Base-by-base conservation (phyloP, 2,797 vertebrate species). In the Trachurus trachurus region DNA sequence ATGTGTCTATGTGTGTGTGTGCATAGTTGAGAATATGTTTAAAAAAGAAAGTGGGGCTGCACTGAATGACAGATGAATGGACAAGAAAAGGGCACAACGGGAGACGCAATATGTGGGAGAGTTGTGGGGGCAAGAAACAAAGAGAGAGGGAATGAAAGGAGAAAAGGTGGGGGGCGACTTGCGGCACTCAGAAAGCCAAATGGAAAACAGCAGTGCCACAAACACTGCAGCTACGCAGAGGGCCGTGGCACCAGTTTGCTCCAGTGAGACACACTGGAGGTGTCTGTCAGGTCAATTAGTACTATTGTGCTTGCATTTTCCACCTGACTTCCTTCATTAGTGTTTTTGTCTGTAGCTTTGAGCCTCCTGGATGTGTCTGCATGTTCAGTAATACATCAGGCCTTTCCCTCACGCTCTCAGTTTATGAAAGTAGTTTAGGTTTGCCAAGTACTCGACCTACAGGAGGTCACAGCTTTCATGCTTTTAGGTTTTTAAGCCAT, bases 251-350 rank as follows among this genome's bases (percentile, higher is more conserved):
- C 87, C 81, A 67, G 77, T 71, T 73, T 78, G 76, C 71, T 82
- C 87, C 76, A 60, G 72, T 72, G 83, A 85, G 76, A 88, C 76
- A 11, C 87, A 73, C 70, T 64, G 83, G 87, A 93, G 88, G 85
- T 88, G 87, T 90, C 80, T 93, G 93, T 94, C 94, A 93, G 93
- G 93, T 93, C 93, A 92, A 93, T 95, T 94, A 94, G 89, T 85
- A 84, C 69, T 72, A 90, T 83, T 86, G 82, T 74, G 85, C 89
- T 92, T 89, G 83, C 84, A 92, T 93, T 92, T 92, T 91, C 87
- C 87, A 88, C 91, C 90, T 89, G 90, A 93, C 92, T 91, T 89
- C 78, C 71, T 85, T 88, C 83, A 90, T 94, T 93, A 91, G 80
- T 83, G 88, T 83, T 82, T 84, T 87, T 82, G 84, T 90, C 76